These are phyloP conservation scores for Crenichthys baileyi DNA, from an alignment of 2,797 vertebrate species.

Conservation along the genomic window DNA sequence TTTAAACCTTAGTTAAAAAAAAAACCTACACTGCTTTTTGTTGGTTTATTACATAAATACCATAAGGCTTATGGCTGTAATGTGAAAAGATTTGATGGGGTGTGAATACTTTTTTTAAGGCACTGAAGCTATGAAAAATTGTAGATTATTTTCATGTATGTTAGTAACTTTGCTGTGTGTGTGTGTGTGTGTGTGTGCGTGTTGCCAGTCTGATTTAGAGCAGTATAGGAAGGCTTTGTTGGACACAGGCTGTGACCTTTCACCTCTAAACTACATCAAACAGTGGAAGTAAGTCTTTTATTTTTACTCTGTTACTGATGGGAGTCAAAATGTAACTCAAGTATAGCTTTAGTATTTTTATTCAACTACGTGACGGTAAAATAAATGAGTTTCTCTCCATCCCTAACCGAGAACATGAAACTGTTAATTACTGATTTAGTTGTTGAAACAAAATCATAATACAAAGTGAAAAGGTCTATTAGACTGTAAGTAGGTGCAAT, in stretches of 20 bases:
- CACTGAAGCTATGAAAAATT: not conserved
- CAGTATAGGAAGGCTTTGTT: slow-evolving; percentile 92
- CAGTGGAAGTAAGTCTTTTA: slow-evolving; percentile 94
- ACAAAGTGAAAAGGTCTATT: not conserved
- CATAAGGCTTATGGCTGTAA: too few species aligned
- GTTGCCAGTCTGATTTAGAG: slow-evolving; percentile 89
- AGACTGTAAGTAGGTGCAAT: not conserved
- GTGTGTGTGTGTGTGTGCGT: slow-evolving; percentile 24
- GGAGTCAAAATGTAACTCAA: too few species aligned
- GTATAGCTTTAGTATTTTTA: too few species aligned
- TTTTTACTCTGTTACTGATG: too few species aligned
- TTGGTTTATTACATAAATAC: too few species aligned
- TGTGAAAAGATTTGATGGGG: not conserved
- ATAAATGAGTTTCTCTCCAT: not conserved
- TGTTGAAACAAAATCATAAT: not conserved
- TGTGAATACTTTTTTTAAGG: not conserved
- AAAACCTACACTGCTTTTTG: too few species aligned
- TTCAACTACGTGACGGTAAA: too few species aligned
- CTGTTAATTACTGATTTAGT: not conserved
- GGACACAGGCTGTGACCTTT: slow-evolving; percentile 92
- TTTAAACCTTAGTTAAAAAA: too few species aligned
- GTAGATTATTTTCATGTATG: too few species aligned
- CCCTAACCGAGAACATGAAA: too few species aligned
- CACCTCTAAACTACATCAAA: slow-evolving; percentile 94
- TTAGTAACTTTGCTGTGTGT: not conserved